Evolutionary conservation across 37 sponge, comb jelly and placozoan genomes (phyloP), one percentile per base, ranked within the genome.

Genomic region (Ianthella basta): DNA sequence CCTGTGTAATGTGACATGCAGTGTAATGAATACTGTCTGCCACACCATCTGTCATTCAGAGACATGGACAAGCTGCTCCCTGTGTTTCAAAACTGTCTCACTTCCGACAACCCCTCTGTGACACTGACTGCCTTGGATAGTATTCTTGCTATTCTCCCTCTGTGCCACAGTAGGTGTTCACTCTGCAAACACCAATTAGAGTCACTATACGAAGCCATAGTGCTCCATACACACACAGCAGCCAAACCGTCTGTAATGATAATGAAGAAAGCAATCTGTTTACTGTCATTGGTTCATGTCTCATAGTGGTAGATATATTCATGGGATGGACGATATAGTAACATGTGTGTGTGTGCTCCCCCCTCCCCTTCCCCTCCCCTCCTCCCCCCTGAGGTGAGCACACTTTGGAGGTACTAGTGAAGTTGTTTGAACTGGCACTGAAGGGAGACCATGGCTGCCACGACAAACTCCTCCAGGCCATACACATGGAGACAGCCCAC

Each of bases 91-190:
- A 37, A 61, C 64, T 89, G 94, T 40, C 69, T 93, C 70, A 80
- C 82, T 50, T 93, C 91, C 60, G 88, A 89, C 33, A 87, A 93
- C 64, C 63, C 67, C 21, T 56, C 56, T 72, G 84, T 92, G 35
- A 87, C 89, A 64, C 70, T 36, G 50, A 73, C 93, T 68, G 83
- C 87, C 25, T 59, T 89, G 37, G 67, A 60, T 30, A 67, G 80
- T 29, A 21, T 92, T 18, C 57, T 77, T 19, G 93, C 89, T 29
- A 67, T 92, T 2, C 39, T 89, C 13, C 80, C 89, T 8, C 74
- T 89, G 21, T 92, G 91, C 56, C 83, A 91, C 67, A 88, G 88
- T 91, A 53, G 29, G 54, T 77, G 35, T 30, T 13, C 20, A 38
- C 20, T 15, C 41, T 40, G n/a, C n/a, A n/a, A n/a, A n/a, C n/a